Evolutionary conservation across 2,113 vertebrate genomes (phyloP), one percentile per base, ranked within the genome.

Genomic region (Campylomormyrus numenius): DNA sequence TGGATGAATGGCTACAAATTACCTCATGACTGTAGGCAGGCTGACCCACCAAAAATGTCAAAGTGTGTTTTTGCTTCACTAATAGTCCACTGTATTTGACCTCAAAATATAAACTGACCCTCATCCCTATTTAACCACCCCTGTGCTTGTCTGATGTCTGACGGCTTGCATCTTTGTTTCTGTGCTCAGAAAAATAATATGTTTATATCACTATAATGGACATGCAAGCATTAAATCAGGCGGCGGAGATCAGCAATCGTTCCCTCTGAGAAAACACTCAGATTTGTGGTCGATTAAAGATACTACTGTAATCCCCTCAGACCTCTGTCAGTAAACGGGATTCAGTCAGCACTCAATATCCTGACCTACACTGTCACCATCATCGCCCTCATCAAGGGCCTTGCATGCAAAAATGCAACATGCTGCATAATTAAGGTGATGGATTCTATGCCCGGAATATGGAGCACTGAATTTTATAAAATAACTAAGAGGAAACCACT

Each of bases 331-430:
- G 93, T 94, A 91, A 58, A 90, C 90, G 90, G 91, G 90, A 90
- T 87, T 70, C 88, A 90, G 87, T 87, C 53, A 58, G 80, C 42
- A 89, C 89, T 93, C 90, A 62, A 92, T 93, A 88, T 86, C 92
- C 90, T 92, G 92, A 95, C 94, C 95, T 93, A 89, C 53, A 49
- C 85, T 93, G 93, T 95, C 93, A 93, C 92, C 92, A 94, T 89
- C 91, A 89, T 89, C 58, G 88, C 80, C 90, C 90, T 88, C 89
- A 91, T 94, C 94, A 91, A 80, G 19, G 89, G 90, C 62, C 74
- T 66, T 70, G 92, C 91, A 91, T 91, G 90, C 91, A 91, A 88
- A 91, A 91, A 90, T 88, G 90, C 87, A 89, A 91, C 92, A 90
- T 92, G 91, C 92, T 93, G 35, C 17, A 39, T 39, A 77, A 94